phyloP scores from a whole-genome alignment of 2,888 invertebrate genomes.

The Callyntrura sp. region DNA sequence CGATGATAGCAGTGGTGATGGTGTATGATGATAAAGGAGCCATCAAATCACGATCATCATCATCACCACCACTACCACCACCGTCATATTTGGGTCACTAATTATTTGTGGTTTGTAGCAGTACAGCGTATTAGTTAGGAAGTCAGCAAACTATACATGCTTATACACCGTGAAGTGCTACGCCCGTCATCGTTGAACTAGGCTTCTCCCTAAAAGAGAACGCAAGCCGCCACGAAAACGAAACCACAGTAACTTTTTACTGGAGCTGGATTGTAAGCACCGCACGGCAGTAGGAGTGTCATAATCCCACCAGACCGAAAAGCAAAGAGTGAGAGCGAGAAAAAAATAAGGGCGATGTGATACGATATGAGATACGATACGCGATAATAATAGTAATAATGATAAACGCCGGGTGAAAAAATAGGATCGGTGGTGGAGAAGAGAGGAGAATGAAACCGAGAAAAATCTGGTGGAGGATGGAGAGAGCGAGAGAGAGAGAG shows the following conservation, averaged over 20 bases:
- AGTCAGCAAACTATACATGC: neutral
- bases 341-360: no score
- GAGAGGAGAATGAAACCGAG: neutral
- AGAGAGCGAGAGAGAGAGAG: no score
- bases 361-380: constrained; percentile 17
- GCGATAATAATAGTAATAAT: constrained; percentile 16
- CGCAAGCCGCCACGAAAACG: neutral
- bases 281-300: constrained; percentile 27
- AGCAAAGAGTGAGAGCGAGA: no score
- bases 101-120: constrained; percentile 50
- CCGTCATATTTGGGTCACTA: constrained; percentile 59
- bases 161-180: neutral
- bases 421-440: neutral
- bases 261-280: neutral
- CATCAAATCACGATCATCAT: constrained; percentile 63
- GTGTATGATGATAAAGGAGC: constrained; percentile 21
- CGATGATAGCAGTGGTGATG: neutral
- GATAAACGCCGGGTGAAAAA: constrained; percentile 9
- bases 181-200: neutral
- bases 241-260: constrained; percentile 19
- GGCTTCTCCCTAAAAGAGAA: neutral
- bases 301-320: constrained; percentile 30
- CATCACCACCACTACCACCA: neutral
- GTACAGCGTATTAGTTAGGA: neutral
- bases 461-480: neutral